Evolutionary conservation across 2,888 invertebrate species (phyloP).

Genomic region (Melangyna quadrimaculata): DNA sequence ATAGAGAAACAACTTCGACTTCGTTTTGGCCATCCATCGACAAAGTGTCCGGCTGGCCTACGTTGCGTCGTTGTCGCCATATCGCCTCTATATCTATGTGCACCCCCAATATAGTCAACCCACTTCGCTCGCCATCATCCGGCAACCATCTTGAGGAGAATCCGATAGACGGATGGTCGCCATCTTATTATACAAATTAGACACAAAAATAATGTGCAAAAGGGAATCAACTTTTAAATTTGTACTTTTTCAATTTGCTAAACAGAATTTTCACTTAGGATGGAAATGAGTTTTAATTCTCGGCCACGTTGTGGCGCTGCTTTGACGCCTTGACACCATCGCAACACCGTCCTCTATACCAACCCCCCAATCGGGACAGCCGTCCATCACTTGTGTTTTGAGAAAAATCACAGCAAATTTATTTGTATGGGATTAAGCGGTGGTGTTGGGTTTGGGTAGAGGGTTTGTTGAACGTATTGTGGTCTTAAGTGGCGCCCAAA

Average conservation of each 20-base stretch:
- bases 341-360: neutral
- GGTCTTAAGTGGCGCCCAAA: conserved; percentile 24
- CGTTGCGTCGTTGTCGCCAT: neutral
- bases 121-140: neutral
- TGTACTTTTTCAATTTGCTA: conserved; percentile 70
- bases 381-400: conserved; percentile 7
- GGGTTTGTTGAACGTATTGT: conserved; percentile 1
- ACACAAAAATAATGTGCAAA: conserved; percentile 69
- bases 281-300: conserved; percentile 66
- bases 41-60: neutral
- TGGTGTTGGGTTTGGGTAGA: neutral
- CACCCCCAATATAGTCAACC: neutral
- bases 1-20: conserved; percentile 35
- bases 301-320: conserved; percentile 14
- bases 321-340: conserved; percentile 12
- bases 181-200: conserved; percentile 70
- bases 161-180: conserved; percentile 63
- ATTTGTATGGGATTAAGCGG: conserved; percentile 56
- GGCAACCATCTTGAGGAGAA: conserved; percentile 31
- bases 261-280: conserved; percentile 68
- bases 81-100: neutral
- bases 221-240: conserved; percentile 69
- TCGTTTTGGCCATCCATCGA: conserved; percentile 12
- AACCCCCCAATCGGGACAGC: neutral
- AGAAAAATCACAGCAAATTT: conserved; percentile 65